Evolutionary conservation across 2,888 invertebrate species (phyloP), one percentile per base, ranked within the genome.

Genomic region (Hemaris fuciformis): DNA sequence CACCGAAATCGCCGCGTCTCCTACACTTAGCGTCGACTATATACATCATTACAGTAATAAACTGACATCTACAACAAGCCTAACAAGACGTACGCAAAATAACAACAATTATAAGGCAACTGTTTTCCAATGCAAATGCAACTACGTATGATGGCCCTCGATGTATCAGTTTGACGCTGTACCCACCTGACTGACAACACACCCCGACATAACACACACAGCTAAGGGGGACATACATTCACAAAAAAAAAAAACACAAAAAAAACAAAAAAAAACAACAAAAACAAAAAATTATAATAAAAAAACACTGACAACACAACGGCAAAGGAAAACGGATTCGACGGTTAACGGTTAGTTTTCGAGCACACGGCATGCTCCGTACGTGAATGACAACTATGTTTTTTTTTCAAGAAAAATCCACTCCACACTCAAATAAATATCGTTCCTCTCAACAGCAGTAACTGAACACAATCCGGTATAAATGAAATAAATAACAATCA

Each of bases 51-150:
- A 73, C 56, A 68, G 76, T 73, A 80, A 80, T 77, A n/a, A n/a
- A 80, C 81, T 77, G 85, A 87, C 83, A 75, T 84, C 89, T 89
- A 89, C 91, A 85, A 83, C 86, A 91, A 91, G 91, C 91, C 91
- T 91, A 89, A 84, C 88, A 80, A 74, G 80, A 75, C 70, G 77
- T 76, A 87, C 88, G 91, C 91, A 91, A 91, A 85, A 81, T 79
- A 91, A 90, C 82, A 38, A 89, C 86, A 90, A 81, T 73, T 79
- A 53, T 53, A 83, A 88, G 87, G 87, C 88, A 79, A 77, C 67
- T 75, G 73, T 83, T 38, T 38, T 78, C 79, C 87, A 88, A 86
- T 79, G 87, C 88, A 86, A 75, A 85, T 82, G 83, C 87, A 83
- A 87, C 87, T 87, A 87, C 87, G 71, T 70, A 75, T 69, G 77